Percentiles rank a stretch among this genome's conserved stretches.
Conservation (phyloP, 2,888 invertebrate species). For the Temnothorax rugatulus region DNA sequence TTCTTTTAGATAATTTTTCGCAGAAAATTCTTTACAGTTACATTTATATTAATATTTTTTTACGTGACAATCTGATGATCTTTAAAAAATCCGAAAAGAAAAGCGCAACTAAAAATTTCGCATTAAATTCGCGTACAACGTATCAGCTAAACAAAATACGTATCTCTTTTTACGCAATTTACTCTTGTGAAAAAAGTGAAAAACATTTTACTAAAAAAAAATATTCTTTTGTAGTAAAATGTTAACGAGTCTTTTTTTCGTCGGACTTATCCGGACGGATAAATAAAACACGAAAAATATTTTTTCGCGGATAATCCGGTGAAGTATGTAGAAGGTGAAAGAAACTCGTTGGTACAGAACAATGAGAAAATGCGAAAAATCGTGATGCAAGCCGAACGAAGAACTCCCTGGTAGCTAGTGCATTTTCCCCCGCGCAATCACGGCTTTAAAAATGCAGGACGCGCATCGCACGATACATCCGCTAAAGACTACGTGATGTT, state of each 20-base stretch:
- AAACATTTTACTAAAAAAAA: too few relatives aligned
- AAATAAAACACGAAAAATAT: conserved; percentile 28
- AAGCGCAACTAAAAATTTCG: neutral
- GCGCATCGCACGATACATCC: conserved; percentile 31
- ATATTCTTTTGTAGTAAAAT: neutral
- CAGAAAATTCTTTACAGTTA: neutral
- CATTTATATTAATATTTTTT: neutral
- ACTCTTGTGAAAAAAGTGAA: neutral
- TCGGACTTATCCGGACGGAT: neutral
- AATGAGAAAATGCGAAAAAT: conserved; percentile 24
- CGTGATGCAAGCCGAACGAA: conserved; percentile 7
- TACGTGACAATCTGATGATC: neutral
- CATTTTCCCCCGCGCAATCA: conserved; percentile 39
- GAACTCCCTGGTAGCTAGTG: neutral
- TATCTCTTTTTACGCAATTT: neutral
- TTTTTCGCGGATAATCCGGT: conserved; percentile 26
- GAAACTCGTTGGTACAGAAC: neutral
- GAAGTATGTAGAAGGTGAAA: conserved; percentile 15
- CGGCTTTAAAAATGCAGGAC: conserved; percentile 51
- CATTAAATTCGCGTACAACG: neutral
- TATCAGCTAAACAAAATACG: neutral
- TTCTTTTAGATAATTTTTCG: neutral
- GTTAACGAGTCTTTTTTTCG: conserved; percentile 4
- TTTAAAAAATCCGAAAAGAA: neutral
- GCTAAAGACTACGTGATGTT: conserved; percentile 52